Evolutionary conservation across 1,140 invertebrate species (phyloP).

Genomic region (Prorops nasuta): DNA sequence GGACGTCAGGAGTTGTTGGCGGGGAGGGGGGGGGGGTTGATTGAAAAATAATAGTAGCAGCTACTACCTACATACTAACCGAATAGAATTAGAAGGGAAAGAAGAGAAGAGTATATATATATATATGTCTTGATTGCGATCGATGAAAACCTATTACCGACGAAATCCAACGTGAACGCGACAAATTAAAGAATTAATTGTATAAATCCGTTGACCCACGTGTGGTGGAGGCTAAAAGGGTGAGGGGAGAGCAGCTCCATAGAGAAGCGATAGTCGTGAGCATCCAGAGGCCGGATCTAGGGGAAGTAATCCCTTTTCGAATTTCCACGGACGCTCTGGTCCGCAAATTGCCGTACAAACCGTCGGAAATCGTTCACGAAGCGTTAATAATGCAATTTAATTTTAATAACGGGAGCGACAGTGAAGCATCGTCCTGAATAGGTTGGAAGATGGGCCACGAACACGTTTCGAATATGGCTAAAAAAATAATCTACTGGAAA

Average conservation of each 20-base stretch:
- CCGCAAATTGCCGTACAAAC: slow-evolving; percentile 42
- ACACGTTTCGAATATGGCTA: too few species aligned
- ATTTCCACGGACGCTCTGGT: slow-evolving; percentile 34
- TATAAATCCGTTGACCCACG: slow-evolving; percentile 39
- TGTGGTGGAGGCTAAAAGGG: slow-evolving; percentile 7
- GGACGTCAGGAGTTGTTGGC: too few species aligned
- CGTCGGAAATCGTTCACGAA: slow-evolving; percentile 38
- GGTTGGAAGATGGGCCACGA: too few species aligned
- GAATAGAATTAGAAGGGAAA: not conserved
- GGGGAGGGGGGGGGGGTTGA: too few species aligned
- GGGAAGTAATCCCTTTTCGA: slow-evolving; percentile 43
- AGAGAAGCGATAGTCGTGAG: not conserved
- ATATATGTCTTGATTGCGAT: too few species aligned
- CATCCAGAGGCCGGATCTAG: slow-evolving; percentile 4
- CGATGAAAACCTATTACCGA: slow-evolving; percentile 39
- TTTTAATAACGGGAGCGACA: slow-evolving; percentile 43
- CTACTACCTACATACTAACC: too few species aligned
- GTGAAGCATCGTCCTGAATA: slow-evolving; percentile 21
- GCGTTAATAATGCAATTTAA: slow-evolving; percentile 50
- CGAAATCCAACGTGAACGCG: slow-evolving; percentile 44
- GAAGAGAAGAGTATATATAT: slow-evolving; percentile 14
- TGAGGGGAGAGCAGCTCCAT: too few species aligned
- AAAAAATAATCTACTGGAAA: too few species aligned
- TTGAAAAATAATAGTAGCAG: too few species aligned
- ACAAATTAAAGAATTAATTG: slow-evolving; percentile 51